phyloP scores from a whole-genome alignment of 2,797 vertebrate genomes.

The Okamejei kenojei region DNA sequence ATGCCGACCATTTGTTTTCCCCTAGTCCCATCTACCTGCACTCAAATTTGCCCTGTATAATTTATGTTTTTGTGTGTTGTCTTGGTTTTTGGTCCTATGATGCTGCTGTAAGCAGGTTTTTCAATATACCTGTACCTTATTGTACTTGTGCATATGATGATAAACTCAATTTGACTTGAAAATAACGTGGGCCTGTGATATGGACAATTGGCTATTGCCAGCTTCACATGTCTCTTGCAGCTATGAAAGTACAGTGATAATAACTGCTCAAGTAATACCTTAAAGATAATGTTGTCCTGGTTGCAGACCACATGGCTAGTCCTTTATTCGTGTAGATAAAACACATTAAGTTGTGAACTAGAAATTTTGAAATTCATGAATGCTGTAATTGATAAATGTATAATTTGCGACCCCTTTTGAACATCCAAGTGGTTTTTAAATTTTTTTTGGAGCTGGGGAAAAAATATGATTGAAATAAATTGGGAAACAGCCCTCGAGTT shows the following conservation, averaged over 20 bases:
- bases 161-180: no score
- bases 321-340: neutral
- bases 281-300: neutral
- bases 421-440: neutral
- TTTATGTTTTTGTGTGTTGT: no score
- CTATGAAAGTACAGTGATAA: neutral
- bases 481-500: neutral
- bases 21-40: no score
- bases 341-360: neutral
- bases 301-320: neutral
- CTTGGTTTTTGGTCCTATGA: no score
- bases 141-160: no score
- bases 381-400: neutral
- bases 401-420: neutral
- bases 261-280: neutral
- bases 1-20: no score
- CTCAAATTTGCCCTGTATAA: no score
- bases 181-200: neutral
- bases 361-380: neutral
- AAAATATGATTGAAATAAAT: neutral
- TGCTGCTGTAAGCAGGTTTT: no score
- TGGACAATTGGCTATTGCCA: neutral
- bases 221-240: neutral
- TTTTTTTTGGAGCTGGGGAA: neutral
- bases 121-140: no score